phyloP scores from a whole-genome alignment of 2,888 invertebrate genomes.

The Scaptomyza polygonia region DNA sequence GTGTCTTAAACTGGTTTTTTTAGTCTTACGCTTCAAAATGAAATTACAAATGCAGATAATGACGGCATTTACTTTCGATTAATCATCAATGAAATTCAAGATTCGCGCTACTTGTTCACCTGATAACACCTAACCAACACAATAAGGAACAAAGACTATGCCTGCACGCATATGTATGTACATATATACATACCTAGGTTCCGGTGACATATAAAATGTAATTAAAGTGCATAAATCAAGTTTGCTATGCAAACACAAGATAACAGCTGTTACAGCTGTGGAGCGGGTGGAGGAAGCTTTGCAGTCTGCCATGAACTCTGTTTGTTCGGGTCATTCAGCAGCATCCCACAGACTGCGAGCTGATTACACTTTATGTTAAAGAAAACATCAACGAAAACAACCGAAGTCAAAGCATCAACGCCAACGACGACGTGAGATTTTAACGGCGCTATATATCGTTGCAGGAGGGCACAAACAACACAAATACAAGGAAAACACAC shows the following conservation, averaged over 20 bases:
- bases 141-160: conserved; percentile 39
- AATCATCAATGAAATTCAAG: conserved; percentile 51
- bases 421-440: conserved; percentile 42
- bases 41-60: conserved; percentile 36
- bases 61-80: conserved; percentile 41
- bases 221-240: conserved; percentile 43
- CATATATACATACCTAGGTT: conserved; percentile 7
- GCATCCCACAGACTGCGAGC: conserved; percentile 30
- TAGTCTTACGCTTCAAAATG: conserved; percentile 28
- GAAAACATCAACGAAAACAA: conserved; percentile 13
- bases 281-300: not conserved
- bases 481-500: conserved; percentile 21
- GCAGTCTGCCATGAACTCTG: conserved; percentile 46
- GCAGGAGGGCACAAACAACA: conserved; percentile 54
- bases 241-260: conserved; percentile 22
- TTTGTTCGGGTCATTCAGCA: conserved; percentile 38
- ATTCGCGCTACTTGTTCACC: conserved; percentile 21
- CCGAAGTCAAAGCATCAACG: conserved; percentile 16
- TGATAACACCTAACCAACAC: conserved; percentile 58
- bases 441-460: conserved; percentile 47
- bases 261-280: conserved; percentile 12
- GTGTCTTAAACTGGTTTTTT: conserved; percentile 5
- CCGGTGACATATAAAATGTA: conserved; percentile 34
- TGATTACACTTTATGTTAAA: conserved; percentile 57
- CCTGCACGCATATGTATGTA: not conserved